Conservation (phyloP, 2,113 vertebrate species). For the Oncorhynchus clarkii region DNA sequence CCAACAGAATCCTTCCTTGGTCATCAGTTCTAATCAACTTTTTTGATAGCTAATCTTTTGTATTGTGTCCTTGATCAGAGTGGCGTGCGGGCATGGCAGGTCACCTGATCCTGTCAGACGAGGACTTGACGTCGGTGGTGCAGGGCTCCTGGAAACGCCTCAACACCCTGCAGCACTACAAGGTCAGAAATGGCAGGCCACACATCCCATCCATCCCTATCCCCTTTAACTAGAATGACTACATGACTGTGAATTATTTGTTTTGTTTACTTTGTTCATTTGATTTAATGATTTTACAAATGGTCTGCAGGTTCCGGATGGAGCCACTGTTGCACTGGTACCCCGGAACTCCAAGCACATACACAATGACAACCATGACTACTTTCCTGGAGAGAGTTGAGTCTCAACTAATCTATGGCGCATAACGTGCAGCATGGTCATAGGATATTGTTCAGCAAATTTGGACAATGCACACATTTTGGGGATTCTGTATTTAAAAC, state of each 20-base stretch:
- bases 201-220: no score
- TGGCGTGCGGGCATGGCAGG: constrained; percentile 94
- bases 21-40: no score
- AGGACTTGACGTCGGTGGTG: constrained; percentile 92
- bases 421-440: background rate
- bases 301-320: constrained; percentile 84
- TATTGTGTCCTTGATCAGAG: constrained; percentile 69
- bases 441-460: no score
- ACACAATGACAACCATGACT: constrained; percentile 92
- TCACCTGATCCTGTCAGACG: constrained; percentile 95
- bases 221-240: background rate
- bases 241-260: no score
- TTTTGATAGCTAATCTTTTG: no score
- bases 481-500: no score
- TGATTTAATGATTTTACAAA: background rate
- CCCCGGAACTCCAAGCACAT: constrained; percentile 89
- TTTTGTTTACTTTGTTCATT: background rate
- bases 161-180: constrained; percentile 95
- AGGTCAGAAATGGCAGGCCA: constrained; percentile 69
- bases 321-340: constrained; percentile 90
- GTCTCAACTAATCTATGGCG: constrained; percentile 52
- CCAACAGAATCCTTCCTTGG: no score
- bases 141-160: constrained; percentile 94
- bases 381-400: constrained; percentile 95
- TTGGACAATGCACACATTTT: no score